These are phyloP conservation scores for Dicranocentrus wangi DNA, from an alignment of 2,888 invertebrate genomes.

Conservation along the genomic window DNA sequence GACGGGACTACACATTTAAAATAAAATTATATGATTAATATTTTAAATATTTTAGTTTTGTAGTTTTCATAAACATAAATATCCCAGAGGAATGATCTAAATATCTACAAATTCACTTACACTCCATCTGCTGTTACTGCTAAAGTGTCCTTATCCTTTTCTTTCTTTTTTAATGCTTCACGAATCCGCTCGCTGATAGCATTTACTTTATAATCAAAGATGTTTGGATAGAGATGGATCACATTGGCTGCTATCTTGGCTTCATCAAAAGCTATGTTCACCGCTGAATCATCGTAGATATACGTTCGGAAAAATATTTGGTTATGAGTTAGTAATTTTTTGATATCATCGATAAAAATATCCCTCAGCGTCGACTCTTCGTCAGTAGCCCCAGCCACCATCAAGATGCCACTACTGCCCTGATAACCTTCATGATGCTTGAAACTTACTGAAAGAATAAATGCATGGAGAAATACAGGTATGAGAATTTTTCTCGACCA, in stretches of 20 bases:
- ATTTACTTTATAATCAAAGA: conserved; percentile 30
- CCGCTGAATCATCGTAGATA: conserved; percentile 16
- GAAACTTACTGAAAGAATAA: background rate
- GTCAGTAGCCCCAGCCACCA: conserved; percentile 11
- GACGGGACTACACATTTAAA: conserved; percentile 3
- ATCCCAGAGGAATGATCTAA: background rate
- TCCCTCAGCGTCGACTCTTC: conserved; percentile 10
- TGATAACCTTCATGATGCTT: background rate
- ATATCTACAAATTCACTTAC: too few species aligned
- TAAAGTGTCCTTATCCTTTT: background rate
- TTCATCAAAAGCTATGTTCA: conserved; percentile 39
- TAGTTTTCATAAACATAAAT: background rate
- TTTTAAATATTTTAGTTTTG: background rate
- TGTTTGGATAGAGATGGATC: conserved; percentile 24
- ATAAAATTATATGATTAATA: too few species aligned
- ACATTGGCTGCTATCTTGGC: conserved; percentile 33
- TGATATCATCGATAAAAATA: conserved; percentile 32
- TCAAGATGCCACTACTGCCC: background rate
- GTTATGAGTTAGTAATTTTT: conserved; percentile 34
- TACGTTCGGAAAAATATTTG: conserved; percentile 50
- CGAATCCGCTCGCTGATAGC: conserved; percentile 16
- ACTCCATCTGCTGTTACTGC: conserved; percentile 26
- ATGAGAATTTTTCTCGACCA: background rate
- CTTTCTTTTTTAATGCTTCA: conserved; percentile 16
- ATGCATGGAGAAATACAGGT: background rate